Percentiles rank a stretch among this genome's conserved stretches.
Conservation (phyloP, 2,888 invertebrate genomes). For the Melinopterus prodromus region DNA sequence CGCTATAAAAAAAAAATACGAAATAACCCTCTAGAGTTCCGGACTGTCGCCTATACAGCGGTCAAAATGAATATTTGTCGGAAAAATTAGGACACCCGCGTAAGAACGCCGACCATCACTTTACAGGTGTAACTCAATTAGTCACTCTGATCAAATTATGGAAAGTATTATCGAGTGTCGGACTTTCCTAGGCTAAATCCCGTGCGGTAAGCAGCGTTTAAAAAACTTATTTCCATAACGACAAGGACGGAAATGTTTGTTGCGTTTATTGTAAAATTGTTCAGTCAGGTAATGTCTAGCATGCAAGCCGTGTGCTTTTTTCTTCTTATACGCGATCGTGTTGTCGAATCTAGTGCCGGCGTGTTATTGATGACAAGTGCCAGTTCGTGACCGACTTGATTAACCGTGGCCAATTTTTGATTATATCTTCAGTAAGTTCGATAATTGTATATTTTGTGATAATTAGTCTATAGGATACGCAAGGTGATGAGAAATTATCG, state of each 20-base stretch:
- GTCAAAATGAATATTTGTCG: slow-evolving; percentile 30
- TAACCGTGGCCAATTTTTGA: neutral
- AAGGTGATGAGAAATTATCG: neutral
- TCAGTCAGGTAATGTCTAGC: slow-evolving; percentile 39
- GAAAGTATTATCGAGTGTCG: slow-evolving; percentile 42
- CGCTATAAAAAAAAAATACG: slow-evolving; percentile 30
- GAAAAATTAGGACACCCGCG: slow-evolving; percentile 26
- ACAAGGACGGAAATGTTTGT: slow-evolving; percentile 45
- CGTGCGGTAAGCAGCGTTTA: slow-evolving; percentile 34
- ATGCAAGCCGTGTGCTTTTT: slow-evolving; percentile 26
- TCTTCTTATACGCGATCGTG: slow-evolving; percentile 27
- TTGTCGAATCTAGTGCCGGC: neutral
- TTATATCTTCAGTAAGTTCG: neutral
- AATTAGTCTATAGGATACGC: neutral
- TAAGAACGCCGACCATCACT: slow-evolving; percentile 36
- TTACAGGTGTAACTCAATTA: slow-evolving; percentile 44
- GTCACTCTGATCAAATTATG: slow-evolving; percentile 41
- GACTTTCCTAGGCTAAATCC: slow-evolving; percentile 36
- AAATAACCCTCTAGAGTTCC: slow-evolving; percentile 31
- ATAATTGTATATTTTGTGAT: neutral
- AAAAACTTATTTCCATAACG: slow-evolving; percentile 43
- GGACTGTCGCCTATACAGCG: slow-evolving; percentile 28
- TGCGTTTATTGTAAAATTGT: slow-evolving; percentile 45
- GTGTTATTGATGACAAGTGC: neutral
- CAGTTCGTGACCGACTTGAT: neutral